Conservation (phyloP, 1,140 invertebrate genomes). For the Diabrotica undecimpunctata region DNA sequence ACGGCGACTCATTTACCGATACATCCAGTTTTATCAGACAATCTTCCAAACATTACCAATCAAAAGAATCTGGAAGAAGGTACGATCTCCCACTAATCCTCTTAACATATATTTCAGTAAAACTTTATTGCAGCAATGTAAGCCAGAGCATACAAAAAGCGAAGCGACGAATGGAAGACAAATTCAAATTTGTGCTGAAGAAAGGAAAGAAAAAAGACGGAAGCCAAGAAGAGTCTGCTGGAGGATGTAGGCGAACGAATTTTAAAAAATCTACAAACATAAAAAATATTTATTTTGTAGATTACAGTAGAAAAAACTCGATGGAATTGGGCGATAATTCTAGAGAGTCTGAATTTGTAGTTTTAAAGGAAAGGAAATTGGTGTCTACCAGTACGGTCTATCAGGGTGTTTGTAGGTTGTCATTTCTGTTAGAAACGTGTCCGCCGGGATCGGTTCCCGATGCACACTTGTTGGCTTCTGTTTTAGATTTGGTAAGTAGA, state of each 20-base stretch:
- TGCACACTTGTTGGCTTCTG: constrained; percentile 89
- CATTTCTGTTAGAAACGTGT: constrained; percentile 90
- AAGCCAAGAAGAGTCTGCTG: constrained; percentile 77
- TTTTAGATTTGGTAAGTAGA: constrained; percentile 84
- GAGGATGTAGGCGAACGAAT: constrained; percentile 58
- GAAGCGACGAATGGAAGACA: constrained; percentile 78
- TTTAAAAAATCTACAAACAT: too few relatives aligned
- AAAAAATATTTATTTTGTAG: constrained; percentile 47
- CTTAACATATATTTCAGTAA: too few relatives aligned
- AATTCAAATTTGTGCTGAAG: constrained; percentile 65
- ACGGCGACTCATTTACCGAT: constrained; percentile 59
- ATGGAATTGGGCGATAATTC: constrained; percentile 73
- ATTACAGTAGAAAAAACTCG: constrained; percentile 78
- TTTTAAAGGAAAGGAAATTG: constrained; percentile 78
- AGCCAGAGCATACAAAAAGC: constrained; percentile 71
- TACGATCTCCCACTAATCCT: background rate
- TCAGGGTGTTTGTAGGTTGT: constrained; percentile 78
- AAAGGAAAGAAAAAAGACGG: constrained; percentile 85
- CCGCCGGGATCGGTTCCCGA: constrained; percentile 94
- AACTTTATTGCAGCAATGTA: constrained; percentile 46
- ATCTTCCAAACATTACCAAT: constrained; percentile 40
- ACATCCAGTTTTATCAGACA: constrained; percentile 51
- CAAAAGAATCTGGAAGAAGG: constrained; percentile 34
- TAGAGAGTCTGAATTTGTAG: constrained; percentile 79
- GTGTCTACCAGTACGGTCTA: constrained; percentile 70